Evolutionary conservation across 2,113 vertebrate genomes (phyloP), one percentile per base, ranked within the genome.

Genomic region (Coregonus clupeaformis): DNA sequence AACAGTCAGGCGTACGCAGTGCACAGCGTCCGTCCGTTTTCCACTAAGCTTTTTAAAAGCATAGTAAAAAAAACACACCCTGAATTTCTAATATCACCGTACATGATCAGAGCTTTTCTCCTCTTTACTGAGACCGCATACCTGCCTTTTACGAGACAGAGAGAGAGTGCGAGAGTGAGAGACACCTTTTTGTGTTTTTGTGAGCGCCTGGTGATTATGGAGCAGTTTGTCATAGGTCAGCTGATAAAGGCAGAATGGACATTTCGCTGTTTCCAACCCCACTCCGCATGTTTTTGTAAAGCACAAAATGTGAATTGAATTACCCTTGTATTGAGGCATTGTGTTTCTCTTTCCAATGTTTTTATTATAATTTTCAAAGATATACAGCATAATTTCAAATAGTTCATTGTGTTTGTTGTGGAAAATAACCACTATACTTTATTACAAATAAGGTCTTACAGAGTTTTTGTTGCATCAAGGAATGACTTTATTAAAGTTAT

Each of bases 41-140:
- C 64, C 63, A 78, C 73, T 59, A 69, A 52, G 73, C 71, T 60
- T 80, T 81, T 71, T 22, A 64, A 67, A 79, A 22, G 60, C 60
- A 73, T 32, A 64, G 25, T 24, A 11, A 77, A 5, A 62, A 65
- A 2, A 60, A 74, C 22, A 42, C 16, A 63, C 6, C 30, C 12
- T 65, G 60, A 13, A 52, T 57, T 73, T 55, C 9, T 2, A 16
- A 42, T 0, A 5, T 60, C 47, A 27, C 45, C 13, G 11, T 52
- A 29, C 5, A 5, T 24, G 42, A 24, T 25, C 12, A 9, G 32
- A 55, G 13, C 5, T 16, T 18, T 52, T 52, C 49, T 9, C 13
- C 11, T 77, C n/a, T 65, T 71, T 52, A 55, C 45, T 14, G 20
- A 69, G 14, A 2, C 25, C 25, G 4, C 32, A 49, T 14, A 49